Percentiles rank a stretch among this genome's conserved stretches.
phyloP scores from a whole-genome alignment of 2,797 vertebrate genomes.

The Tiaroga cobitis region DNA sequence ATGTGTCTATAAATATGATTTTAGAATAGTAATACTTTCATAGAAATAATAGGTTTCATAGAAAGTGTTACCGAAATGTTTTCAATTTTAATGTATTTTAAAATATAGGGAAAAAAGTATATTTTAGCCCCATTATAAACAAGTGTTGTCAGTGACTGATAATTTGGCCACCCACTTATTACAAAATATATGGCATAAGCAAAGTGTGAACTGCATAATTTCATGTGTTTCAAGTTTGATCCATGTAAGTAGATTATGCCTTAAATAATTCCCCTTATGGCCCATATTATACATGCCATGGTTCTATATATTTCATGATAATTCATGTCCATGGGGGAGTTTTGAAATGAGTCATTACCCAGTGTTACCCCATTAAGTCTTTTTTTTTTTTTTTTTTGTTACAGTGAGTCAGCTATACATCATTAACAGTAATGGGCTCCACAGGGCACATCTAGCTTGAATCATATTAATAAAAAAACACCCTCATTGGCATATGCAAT shows the following conservation, averaged over 20 bases:
- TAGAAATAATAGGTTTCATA: too few relatives aligned
- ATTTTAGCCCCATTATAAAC: background rate
- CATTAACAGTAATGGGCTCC: slow-evolving; percentile 62
- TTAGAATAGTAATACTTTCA: too few relatives aligned
- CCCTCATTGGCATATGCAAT: background rate
- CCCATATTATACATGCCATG: slow-evolving; percentile 22
- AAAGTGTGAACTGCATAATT: slow-evolving; percentile 3
- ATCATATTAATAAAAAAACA: slow-evolving; percentile 41
- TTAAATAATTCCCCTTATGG: slow-evolving; percentile 31
- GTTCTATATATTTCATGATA: slow-evolving; percentile 35
- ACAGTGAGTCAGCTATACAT: slow-evolving; percentile 47
- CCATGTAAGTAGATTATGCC: slow-evolving; percentile 23
- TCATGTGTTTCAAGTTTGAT: background rate
- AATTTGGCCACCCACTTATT: background rate
- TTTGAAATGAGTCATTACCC: slow-evolving; percentile 48
- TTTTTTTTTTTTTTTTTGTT: slow-evolving; percentile 9
- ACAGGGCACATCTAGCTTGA: slow-evolving; percentile 37
- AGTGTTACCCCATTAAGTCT: slow-evolving; percentile 50
- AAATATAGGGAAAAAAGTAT: background rate
- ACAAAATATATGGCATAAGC: background rate
- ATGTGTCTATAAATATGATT: too few relatives aligned
- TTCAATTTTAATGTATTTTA: background rate
- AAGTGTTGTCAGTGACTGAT: background rate
- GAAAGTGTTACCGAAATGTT: background rate
- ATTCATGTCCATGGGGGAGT: slow-evolving; percentile 38